Evolutionary conservation across 2,113 vertebrate species (phyloP).

Genomic region (Cyanistes caeruleus): DNA sequence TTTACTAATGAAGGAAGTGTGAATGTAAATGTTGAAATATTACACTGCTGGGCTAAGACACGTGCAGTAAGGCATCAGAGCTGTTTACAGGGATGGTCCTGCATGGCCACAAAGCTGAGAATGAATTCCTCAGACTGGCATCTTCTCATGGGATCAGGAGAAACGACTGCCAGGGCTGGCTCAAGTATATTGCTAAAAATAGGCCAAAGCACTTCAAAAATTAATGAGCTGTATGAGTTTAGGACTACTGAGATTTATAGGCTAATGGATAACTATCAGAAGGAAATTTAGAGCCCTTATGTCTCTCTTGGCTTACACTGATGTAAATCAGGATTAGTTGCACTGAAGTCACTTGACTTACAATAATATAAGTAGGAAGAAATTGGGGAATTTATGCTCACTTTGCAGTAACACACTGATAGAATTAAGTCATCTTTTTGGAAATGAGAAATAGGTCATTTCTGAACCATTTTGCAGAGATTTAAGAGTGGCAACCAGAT

Average conservation of each 20-base stretch:
- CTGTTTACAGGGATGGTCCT: not conserved
- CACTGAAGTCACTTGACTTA: constrained; percentile 41
- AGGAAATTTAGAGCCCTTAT: constrained; percentile 46
- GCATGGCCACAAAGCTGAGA: not conserved
- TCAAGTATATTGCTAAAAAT: not conserved
- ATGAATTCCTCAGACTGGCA: not conserved
- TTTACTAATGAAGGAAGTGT: not conserved
- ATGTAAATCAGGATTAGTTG: constrained; percentile 56
- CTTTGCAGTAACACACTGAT: constrained; percentile 29
- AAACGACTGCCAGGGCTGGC: not conserved
- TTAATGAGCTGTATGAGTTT: constrained; percentile 48
- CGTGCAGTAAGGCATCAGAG: not conserved
- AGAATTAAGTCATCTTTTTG: constrained; percentile 53
- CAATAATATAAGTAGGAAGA: constrained; percentile 19
- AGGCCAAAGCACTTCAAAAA: constrained; percentile 45
- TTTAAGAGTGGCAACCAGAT: constrained; percentile 12
- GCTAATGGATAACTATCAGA: constrained; percentile 43
- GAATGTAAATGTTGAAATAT: not conserved
- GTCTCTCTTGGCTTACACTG: constrained; percentile 23
- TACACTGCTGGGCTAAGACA: not conserved
- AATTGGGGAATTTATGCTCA: constrained; percentile 34
- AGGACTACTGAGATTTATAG: constrained; percentile 52
- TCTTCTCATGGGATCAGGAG: not conserved
- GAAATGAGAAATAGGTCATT: constrained; percentile 30
- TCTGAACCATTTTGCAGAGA: constrained; percentile 15